Base-by-base conservation (phyloP, 2,113 vertebrate species). In the Siphamia tubifer region DNA sequence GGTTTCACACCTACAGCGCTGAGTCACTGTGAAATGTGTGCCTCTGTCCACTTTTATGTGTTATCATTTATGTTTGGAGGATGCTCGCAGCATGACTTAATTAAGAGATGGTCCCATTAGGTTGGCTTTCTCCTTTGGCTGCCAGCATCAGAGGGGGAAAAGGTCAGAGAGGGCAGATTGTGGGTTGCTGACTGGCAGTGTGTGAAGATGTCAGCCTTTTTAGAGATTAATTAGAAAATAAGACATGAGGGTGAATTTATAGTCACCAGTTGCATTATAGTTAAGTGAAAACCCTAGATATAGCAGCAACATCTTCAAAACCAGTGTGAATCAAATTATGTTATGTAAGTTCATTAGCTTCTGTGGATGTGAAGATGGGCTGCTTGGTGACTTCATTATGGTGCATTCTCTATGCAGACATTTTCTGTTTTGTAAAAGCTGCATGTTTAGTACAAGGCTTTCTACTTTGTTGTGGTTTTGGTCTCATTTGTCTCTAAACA, bases 181-280 rank as follows among this genome's bases (percentile, higher is more conserved):
- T 28, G 20, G 9, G 13, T 40, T 40, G 13, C 40, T 51, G 43
- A 32, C 47, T 38, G 51, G 31, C 20, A 53, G 47, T 11, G 13
- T 40, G 39, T 23, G 48, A 55, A 56, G 49, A 45, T 48, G 39
- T 77, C 68, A 54, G 62, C 56, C 56, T 44, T 84, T 80, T 62
- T 65, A 47, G 55, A 63, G 19, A 9, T 84, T 67, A 79, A 74
- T 85, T 68, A 81, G 61, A 39, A 56, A 48, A 23, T 0, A 39
- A 52, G 42, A 63, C 39, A 65, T 58, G 12, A 5, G 0, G 38
- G 13, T 24, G 36, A 61, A 44, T 70, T 65, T 52, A 71, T 52
- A 45, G 42, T 36, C 56, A 61, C 36, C 28, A 12, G 49, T 52
- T 56, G 45, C 24, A 56, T 48, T 56, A 27, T 17, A 68, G 28